phyloP scores from a whole-genome alignment of 1,140 invertebrate genomes.

The Philopotamus ludificatus region DNA sequence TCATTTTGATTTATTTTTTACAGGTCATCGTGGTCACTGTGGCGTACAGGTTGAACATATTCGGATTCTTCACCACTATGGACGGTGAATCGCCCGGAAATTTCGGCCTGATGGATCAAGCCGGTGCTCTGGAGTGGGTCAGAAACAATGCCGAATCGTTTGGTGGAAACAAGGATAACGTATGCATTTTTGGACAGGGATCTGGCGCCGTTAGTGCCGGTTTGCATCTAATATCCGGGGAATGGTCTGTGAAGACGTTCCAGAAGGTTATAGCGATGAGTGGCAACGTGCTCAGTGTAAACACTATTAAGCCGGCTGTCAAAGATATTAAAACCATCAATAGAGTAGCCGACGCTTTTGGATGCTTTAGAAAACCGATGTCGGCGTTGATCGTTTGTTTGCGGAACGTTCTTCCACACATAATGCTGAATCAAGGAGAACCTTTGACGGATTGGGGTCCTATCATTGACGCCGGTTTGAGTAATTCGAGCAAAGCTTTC shows the following conservation, averaged over 20 bases:
- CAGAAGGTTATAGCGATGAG: slow-evolving; percentile 71
- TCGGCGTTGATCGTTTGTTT: slow-evolving; percentile 67
- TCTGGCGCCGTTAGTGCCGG: slow-evolving; percentile 74
- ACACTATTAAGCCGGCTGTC: slow-evolving; percentile 57
- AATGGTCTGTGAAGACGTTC: slow-evolving; percentile 62
- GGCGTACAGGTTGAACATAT: slow-evolving; percentile 75
- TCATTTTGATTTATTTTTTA: slow-evolving; percentile 35
- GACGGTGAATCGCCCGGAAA: slow-evolving; percentile 86
- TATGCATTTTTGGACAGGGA: slow-evolving; percentile 87
- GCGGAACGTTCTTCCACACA: slow-evolving; percentile 58
- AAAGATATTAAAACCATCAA: slow-evolving; percentile 58
- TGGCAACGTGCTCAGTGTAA: slow-evolving; percentile 64
- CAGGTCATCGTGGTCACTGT: slow-evolving; percentile 76
- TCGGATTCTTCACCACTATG: slow-evolving; percentile 88
- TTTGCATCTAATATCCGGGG: slow-evolving; percentile 64
- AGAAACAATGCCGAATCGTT: slow-evolving; percentile 83
- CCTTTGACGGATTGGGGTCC: slow-evolving; percentile 73
- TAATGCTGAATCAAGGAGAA: slow-evolving; percentile 61
- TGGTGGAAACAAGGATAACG: slow-evolving; percentile 78
- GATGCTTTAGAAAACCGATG: slow-evolving; percentile 64
- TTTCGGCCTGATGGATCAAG: slow-evolving; percentile 87
- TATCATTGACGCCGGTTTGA: slow-evolving; percentile 68
- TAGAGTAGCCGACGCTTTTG: slow-evolving; percentile 63
- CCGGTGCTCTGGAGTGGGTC: slow-evolving; percentile 83
- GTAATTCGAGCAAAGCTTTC: slow-evolving; percentile 65